Conservation (phyloP, 2,797 vertebrate species). For the Paedocypris micromegethes region DNA sequence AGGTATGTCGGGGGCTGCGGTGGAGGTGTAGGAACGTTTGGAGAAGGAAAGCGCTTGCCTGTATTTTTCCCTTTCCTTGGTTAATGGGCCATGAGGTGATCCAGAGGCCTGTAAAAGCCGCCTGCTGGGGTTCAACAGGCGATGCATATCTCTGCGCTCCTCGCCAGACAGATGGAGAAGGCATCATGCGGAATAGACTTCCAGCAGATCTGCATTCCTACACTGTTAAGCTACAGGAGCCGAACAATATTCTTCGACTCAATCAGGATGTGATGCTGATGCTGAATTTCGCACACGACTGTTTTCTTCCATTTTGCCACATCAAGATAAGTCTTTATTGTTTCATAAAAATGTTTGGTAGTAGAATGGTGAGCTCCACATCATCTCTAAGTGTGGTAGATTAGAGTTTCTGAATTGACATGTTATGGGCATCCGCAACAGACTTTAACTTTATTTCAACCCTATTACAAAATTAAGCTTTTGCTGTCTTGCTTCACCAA, state of each 20-base stretch:
- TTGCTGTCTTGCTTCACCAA: neutral
- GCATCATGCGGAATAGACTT: conserved; percentile 57
- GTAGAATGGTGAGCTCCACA: too few relatives aligned
- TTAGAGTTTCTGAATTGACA: too few relatives aligned
- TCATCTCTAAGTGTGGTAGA: too few relatives aligned
- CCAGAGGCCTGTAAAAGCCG: conserved; percentile 33
- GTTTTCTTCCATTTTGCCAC: too few relatives aligned
- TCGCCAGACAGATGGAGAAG: conserved; percentile 63
- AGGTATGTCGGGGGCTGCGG: conserved; percentile 27
- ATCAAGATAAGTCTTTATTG: too few relatives aligned
- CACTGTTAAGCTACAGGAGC: conserved; percentile 39
- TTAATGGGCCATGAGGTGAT: conserved; percentile 60
- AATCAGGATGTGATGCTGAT: neutral
- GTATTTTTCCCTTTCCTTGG: conserved; percentile 49
- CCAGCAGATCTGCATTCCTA: conserved; percentile 58
- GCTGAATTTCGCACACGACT: too few relatives aligned
- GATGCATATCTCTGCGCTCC: conserved; percentile 30
- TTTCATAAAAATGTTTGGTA: too few relatives aligned
- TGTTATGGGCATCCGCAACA: too few relatives aligned
- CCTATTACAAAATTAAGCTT: neutral
- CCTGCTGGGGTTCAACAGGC: conserved; percentile 57
- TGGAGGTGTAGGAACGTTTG: conserved; percentile 40
- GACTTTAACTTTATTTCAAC: neutral
- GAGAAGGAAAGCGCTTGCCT: conserved; percentile 57
- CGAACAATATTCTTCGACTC: conserved; percentile 17